These are phyloP conservation scores for Lymantria dispar DNA, from an alignment of 2,888 invertebrate species.

Conservation along the genomic window DNA sequence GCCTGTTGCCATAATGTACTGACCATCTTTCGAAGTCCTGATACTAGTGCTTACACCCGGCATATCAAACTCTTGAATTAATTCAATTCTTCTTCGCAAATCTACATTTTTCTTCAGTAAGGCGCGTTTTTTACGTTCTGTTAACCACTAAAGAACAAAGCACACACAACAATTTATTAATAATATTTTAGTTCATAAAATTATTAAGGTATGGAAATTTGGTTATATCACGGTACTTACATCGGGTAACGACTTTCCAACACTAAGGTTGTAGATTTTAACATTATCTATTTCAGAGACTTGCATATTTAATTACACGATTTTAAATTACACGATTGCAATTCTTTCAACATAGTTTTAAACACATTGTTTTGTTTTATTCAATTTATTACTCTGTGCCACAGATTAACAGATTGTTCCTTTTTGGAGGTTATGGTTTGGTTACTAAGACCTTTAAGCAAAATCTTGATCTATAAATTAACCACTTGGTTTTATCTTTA, in stretches of 20 bases:
- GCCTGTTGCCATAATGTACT: constrained; percentile 95
- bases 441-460: no score
- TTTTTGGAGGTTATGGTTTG: no score
- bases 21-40: constrained; percentile 93
- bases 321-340: no score
- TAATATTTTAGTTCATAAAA: not conserved
- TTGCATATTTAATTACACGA: constrained; percentile 85
- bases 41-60: constrained; percentile 95
- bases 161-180: not conserved
- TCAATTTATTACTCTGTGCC: no score
- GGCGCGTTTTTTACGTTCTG: constrained; percentile 90
- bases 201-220: not conserved
- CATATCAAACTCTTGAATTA: constrained; percentile 99
- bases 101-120: constrained; percentile 95
- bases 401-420: no score
- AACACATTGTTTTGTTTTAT: no score
- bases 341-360: no score
- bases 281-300: constrained; percentile 96
- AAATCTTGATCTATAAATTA: no score
- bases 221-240: constrained; percentile 80
- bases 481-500: no score
- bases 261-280: constrained; percentile 98
- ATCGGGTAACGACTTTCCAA: constrained; percentile 98
- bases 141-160: constrained; percentile 86
- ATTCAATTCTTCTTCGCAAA: constrained; percentile 93